Evolutionary conservation across 2,113 vertebrate species (phyloP).

Genomic region (Prolemur simus): DNA sequence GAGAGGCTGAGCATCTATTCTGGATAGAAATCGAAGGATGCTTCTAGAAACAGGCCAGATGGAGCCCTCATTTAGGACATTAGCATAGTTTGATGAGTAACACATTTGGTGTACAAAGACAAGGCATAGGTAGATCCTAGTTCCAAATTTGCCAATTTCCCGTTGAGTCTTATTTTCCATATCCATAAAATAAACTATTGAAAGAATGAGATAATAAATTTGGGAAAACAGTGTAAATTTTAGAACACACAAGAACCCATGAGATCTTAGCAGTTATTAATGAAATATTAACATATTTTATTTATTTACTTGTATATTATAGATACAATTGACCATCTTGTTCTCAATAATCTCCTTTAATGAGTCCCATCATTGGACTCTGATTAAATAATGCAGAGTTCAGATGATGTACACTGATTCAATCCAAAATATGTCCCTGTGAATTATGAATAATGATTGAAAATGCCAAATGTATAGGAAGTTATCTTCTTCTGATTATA

Average conservation of each 20-base stretch:
- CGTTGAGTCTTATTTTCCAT: neutral
- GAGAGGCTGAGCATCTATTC: neutral
- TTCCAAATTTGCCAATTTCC: neutral
- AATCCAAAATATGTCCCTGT: neutral
- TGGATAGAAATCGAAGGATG: neutral
- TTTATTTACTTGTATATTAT: neutral
- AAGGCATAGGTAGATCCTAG: neutral
- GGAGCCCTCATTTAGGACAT: neutral
- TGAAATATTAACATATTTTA: slow-evolving; percentile 9
- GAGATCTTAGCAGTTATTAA: neutral
- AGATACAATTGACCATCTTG: neutral
- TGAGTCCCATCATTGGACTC: neutral
- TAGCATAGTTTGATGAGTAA: neutral
- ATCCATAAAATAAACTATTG: neutral
- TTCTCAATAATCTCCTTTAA: neutral
- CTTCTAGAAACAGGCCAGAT: neutral
- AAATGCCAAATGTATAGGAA: neutral
- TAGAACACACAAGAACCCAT: neutral
- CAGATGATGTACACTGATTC: neutral
- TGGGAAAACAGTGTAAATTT: neutral
- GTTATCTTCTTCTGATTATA: neutral
- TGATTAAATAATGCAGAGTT: neutral
- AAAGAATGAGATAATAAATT: neutral
- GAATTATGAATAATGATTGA: neutral
- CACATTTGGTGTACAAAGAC: neutral